phyloP scores from a whole-genome alignment of 2,888 invertebrate genomes.

The Stenoptilia bipunctidactyla region DNA sequence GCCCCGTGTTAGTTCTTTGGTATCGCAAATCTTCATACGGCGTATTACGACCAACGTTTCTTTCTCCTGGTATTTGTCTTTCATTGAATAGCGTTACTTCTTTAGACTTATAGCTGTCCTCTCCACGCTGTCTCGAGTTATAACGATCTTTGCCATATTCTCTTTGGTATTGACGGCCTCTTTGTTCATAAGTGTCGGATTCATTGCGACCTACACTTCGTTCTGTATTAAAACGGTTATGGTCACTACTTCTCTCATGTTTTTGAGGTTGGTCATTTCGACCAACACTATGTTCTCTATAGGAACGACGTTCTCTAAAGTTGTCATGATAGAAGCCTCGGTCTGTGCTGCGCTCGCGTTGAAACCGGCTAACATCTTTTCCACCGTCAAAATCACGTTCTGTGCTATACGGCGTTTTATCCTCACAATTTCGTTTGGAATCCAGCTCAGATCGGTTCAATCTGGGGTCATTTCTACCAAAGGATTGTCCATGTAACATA shows the following conservation, averaged over 20 bases:
- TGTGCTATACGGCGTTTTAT: constrained; percentile 6
- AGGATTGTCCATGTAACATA: constrained; percentile 22
- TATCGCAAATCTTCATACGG: neutral
- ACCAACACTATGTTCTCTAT: too few species aligned
- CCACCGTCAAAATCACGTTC: constrained; percentile 16
- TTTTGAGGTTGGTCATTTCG: too few species aligned
- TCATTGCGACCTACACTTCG: constrained; percentile 24
- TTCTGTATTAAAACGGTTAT: constrained; percentile 18
- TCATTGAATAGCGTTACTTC: too few species aligned
- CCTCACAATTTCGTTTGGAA: constrained; percentile 1
- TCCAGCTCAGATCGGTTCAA: too few species aligned
- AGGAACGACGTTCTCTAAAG: too few species aligned
- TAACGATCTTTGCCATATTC: constrained; percentile 12
- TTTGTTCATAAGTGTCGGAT: constrained; percentile 21
- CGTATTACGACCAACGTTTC: constrained; percentile 16
- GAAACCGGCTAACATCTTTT: too few species aligned
- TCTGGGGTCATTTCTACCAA: neutral
- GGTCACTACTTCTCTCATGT: too few species aligned
- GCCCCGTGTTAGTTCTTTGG: neutral
- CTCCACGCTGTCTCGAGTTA: too few species aligned
- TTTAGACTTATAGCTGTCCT: too few species aligned
- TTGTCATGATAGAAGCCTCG: too few species aligned
- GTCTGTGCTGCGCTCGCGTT: too few species aligned
- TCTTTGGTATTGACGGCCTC: constrained; percentile 20
- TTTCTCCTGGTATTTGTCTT: constrained; percentile 15